Base-by-base conservation (phyloP, 2,888 invertebrate genomes). In the Eristalis pertinax region DNA sequence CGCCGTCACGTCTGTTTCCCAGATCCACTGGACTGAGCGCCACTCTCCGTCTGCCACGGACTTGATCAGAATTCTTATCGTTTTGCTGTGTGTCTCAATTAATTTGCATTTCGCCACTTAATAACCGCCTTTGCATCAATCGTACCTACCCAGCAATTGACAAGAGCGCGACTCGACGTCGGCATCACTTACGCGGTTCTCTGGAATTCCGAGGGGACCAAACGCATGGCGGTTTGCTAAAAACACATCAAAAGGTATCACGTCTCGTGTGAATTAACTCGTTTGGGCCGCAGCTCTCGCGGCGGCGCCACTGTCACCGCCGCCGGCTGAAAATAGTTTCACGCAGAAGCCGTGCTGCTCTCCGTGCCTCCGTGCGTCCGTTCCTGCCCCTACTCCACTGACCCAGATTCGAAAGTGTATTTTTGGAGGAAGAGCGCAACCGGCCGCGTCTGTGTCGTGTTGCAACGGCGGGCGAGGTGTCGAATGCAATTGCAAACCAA, bases 91-190 rank as follows among this genome's bases (percentile, higher is more conserved):
- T 63, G 72, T 73, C 69, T 69, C 32, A 79, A 84, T 79, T 74
- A 80, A 72, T 84, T 80, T 80, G 76, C 80, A 80, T 80, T 72
- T 80, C 58, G 56, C n/a, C 62, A 76, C 70, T 79, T 75, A 79
- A 79, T 70, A 70, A 70, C 11, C 26, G 43, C 11, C 22, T 35
- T 79, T 65, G 74, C 84, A 78, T 43, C 68, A 73, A 68, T 26
- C 60, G 15, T 19, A n/a, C 60, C 43, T 1, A 22, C 15, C n/a
- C n/a, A n/a, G 19, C 50, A 19, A 50, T 50, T 19, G 50, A 19
- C 56, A 38, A 41, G 35, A 58, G 7, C 22, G 58, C 81, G 63
- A 73, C 78, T 15, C 26, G 38, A n/a, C 58, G 38, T 50, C 72
- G 63, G 41, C 56, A 64, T 65, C 65, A 13, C 38, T 38, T 38